phyloP scores from a whole-genome alignment of 2,888 invertebrate genomes.

The Ornithoptera alexandrae region DNA sequence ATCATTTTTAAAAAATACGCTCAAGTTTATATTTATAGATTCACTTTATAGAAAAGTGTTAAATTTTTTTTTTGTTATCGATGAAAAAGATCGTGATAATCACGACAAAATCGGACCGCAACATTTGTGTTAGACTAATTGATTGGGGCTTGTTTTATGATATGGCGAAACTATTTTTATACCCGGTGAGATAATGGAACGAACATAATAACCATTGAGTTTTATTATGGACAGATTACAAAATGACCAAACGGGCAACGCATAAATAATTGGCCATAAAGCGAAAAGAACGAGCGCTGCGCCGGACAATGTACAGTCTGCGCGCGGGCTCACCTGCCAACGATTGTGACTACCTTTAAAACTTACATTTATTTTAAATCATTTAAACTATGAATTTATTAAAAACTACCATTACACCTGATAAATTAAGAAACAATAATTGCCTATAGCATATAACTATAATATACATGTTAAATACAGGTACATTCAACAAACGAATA shows the following conservation, averaged over 20 bases:
- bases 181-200: slow-evolving; percentile 54
- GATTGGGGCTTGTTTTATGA: slow-evolving; percentile 37
- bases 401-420: background rate
- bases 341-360: slow-evolving; percentile 7
- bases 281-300: slow-evolving; percentile 49
- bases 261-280: slow-evolving; percentile 71
- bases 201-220: slow-evolving; percentile 60
- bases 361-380: slow-evolving; percentile 1
- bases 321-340: slow-evolving; percentile 26
- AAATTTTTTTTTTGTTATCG: background rate
- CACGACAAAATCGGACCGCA: slow-evolving; percentile 35
- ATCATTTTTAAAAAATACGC: slow-evolving; percentile 35
- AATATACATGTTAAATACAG: background rate
- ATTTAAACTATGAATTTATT: background rate
- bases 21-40: slow-evolving; percentile 2
- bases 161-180: slow-evolving; percentile 43
- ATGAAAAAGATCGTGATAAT: slow-evolving; percentile 27
- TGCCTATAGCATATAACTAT: no score
- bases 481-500: background rate
- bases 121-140: slow-evolving; percentile 34
- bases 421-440: background rate
- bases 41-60: background rate
- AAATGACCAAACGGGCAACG: slow-evolving; percentile 61
- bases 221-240: slow-evolving; percentile 69
- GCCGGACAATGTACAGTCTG: slow-evolving; percentile 55